Evolutionary conservation across 2,113 vertebrate genomes (phyloP), one percentile per base, ranked within the genome.

Genomic region (Sylvilagus bachmani): DNA sequence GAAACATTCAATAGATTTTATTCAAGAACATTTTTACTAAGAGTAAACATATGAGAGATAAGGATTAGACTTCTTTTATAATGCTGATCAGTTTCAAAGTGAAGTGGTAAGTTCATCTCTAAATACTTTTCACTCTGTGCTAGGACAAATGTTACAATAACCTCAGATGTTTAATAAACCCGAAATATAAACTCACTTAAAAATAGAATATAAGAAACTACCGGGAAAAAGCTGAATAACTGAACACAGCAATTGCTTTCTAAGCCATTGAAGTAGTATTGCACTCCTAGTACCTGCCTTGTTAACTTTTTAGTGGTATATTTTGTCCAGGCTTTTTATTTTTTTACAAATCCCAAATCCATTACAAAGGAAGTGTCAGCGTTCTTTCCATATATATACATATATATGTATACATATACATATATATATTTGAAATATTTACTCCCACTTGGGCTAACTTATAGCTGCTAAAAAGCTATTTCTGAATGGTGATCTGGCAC

Each of bases 111-210:
- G 36, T 53, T 66, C 2, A 12, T 86, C n/a, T 66, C 31, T 58
- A 62, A 93, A 79, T 58, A 67, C 49, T 78, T 73, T 87, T 95
- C 22, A 66, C 66, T 87, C 75, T 66, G 51, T 69, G 21, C 53
- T 22, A 89, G 93, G 44, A 83, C 5, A 85, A 69, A 86, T 79
- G 36, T 69, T 86, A 93, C 31, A 29, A 89, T 93, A 25, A 67
- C 51, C 58, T 91, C 7, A 67, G 36, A 87, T 77, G 49, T 93
- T 94, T 83, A 89, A 84, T 96, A 93, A 95, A 87, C n/a, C 22
- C 53, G 10, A 81, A 91, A 80, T 53, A 74, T n/a, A 33, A 84
- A 69, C 62, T 93, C 31, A 80, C 71, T 80, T 84, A 44, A 87
- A 96, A 96, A 86, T 79, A 71, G 2, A 5, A 82, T 25, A 62